Conservation (phyloP, 2,888 invertebrate genomes). For the Polymixis lichenea region DNA sequence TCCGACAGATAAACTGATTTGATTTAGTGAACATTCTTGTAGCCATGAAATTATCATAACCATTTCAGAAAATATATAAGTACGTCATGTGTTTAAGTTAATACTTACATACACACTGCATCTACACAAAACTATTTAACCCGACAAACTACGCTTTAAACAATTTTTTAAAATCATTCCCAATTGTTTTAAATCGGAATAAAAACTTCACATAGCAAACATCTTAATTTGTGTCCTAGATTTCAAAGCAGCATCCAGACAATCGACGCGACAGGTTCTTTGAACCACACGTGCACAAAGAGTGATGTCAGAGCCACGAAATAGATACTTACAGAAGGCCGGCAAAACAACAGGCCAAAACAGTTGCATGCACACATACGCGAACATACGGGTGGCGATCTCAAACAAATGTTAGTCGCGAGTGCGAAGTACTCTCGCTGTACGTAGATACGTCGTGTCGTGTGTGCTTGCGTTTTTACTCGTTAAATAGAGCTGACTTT, state of each 20-base stretch:
- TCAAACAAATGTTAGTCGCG: neutral
- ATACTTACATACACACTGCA: neutral
- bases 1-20: neutral
- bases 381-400: neutral
- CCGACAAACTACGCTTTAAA: neutral
- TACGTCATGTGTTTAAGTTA: neutral
- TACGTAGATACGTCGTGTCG: too few relatives aligned
- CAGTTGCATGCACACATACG: neutral
- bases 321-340: neutral
- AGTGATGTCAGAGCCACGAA: conserved; percentile 10
- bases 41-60: neutral
- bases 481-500: neutral
- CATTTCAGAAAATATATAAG: neutral
- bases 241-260: conserved; percentile 31
- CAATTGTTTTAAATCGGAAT: conserved; percentile 13
- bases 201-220: conserved; percentile 4
- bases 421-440: neutral
- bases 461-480: neutral
- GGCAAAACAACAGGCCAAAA: neutral
- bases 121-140: neutral
- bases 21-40: neutral
- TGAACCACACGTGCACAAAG: conserved; percentile 46
- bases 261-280: conserved; percentile 29
- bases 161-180: neutral
- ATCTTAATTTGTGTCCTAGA: conserved; percentile 31